phyloP scores from a whole-genome alignment of 2,888 invertebrate species.

The Abrostola tripartita region DNA sequence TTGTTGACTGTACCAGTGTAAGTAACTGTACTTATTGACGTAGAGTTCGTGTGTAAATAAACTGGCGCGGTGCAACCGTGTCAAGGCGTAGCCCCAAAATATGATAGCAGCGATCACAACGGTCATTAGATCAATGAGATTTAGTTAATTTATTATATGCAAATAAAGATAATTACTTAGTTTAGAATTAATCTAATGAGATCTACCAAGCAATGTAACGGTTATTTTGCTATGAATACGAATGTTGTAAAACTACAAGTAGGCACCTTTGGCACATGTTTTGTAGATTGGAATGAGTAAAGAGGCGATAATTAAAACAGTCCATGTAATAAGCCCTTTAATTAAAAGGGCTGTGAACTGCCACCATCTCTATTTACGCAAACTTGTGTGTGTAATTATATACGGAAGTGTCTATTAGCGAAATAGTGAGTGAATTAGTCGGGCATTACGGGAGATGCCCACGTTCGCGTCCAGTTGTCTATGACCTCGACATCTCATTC shows the following conservation, averaged over 20 bases:
- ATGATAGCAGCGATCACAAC: constrained; percentile 26
- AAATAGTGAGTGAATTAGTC: constrained; percentile 49
- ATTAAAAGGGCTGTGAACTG: constrained; percentile 39
- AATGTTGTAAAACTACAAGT: not conserved
- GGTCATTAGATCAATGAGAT: constrained; percentile 13
- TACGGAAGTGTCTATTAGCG: constrained; percentile 53
- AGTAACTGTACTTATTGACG: constrained; percentile 12
- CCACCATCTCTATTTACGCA: constrained; percentile 33
- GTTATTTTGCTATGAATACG: not conserved
- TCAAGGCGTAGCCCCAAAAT: constrained; percentile 30
- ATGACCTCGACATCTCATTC: constrained; percentile 54
- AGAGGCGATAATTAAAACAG: not conserved
- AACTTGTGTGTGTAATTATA: constrained; percentile 30
- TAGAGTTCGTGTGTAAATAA: constrained; percentile 12
- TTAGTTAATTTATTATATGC: constrained; percentile 11
- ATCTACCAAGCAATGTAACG: not conserved
- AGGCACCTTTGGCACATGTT: no score
- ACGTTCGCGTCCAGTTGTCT: constrained; percentile 36
- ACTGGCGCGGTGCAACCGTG: constrained; percentile 21
- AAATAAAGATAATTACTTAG: constrained; percentile 3
- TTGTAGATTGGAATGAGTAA: not conserved
- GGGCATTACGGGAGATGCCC: constrained; percentile 30
- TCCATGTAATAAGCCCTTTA: not conserved
- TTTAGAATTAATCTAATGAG: constrained; percentile 1
- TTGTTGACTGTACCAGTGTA: not conserved